Conservation (phyloP, 2,888 invertebrate genomes). For the Pseudococcus jackbeardsleyi region DNA sequence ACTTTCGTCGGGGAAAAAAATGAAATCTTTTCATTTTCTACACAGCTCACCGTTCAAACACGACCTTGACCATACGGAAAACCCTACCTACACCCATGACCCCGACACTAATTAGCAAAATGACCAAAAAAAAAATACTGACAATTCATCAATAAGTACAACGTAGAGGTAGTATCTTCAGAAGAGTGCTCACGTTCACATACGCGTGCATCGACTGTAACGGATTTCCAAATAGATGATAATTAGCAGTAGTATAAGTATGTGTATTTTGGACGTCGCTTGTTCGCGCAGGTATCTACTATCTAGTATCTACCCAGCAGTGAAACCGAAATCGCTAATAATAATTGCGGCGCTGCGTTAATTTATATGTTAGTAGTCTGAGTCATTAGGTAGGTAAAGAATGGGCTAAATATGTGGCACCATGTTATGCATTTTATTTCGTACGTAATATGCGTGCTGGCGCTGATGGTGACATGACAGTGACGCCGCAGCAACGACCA, state of each 20-base stretch:
- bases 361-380: conserved; percentile 8
- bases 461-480: not conserved
- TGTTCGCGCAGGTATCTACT: not conserved
- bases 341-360: not conserved
- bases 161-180: not conserved
- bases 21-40: not conserved
- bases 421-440: not conserved
- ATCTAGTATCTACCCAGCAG: not conserved
- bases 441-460: conserved; percentile 2
- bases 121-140: not conserved
- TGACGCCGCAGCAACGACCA: not conserved
- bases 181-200: not conserved
- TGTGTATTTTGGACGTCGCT: not conserved
- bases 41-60: not conserved
- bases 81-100: not conserved
- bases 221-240: conserved; percentile 5
- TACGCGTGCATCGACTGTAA: not conserved
- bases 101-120: conserved; percentile 2
- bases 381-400: conserved; percentile 13
- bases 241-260: not conserved
- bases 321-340: conserved; percentile 36
- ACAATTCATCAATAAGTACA: conserved; percentile 18
- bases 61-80: conserved; percentile 14
- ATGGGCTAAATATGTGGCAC: not conserved
- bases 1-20: not conserved